Base-by-base conservation (phyloP, 2,888 invertebrate genomes). In the Drosophila nr. fundita region DNA sequence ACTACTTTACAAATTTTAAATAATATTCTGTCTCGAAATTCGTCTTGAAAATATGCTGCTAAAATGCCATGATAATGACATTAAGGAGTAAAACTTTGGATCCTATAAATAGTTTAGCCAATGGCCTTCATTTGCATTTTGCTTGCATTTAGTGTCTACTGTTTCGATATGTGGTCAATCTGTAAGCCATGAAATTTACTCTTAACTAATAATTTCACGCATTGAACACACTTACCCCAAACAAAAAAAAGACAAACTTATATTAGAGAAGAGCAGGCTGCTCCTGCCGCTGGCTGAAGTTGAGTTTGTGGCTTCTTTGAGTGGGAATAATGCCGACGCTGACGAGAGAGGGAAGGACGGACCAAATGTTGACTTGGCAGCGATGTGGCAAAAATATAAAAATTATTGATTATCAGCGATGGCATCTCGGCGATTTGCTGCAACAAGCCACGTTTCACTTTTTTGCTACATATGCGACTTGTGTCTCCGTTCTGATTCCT, bases 341-440 rank as follows among this genome's bases (percentile, higher is more conserved):
- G 61, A 58, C 36, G 32, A 24, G 36, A 13, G n/a, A 13, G 11
- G 38, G 29, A 8, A 13, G 32, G 50, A 29, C 18, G 21, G 15
- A 18, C 27, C 11, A 11, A 40, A 27, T 21, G 52, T 36, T 50
- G 29, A 52, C 38, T 34, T 54, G 59, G 42, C 38, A 40, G 66
- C 59, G 73, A 77, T 89, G 89, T 78, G 87, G 86, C 71, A 82
- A 68, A 90, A 88, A 87, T 88, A 88, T 87, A 87, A 89, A 90
- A 90, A 88, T 85, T 90, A 89, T 89, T 90, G 89, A 88, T 89
- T 87, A 89, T 88, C 81, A 84, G 75, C 82, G 78, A 78, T 84
- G 90, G 82, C 82, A 89, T 90, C 83, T 81, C 68, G 75, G 61
- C 87, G 85, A 84, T 89, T 87, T 84, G 90, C 89, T 70, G 74